Percentiles rank a stretch among this genome's conserved stretches.
phyloP scores from a whole-genome alignment of 2,888 invertebrate genomes.

The Drosophila falleni region DNA sequence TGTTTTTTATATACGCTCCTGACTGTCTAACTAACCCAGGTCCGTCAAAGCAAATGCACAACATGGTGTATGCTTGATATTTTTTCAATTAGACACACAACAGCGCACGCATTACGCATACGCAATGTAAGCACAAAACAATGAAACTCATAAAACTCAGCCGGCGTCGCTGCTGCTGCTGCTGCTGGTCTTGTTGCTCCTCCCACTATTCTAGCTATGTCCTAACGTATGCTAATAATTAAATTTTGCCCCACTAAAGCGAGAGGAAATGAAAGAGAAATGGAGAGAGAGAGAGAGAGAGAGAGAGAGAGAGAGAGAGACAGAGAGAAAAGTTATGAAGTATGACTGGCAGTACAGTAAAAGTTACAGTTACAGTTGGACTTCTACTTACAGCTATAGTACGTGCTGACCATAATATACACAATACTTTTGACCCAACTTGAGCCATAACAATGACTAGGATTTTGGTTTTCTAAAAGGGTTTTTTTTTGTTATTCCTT shows the following conservation, averaged over 20 bases:
- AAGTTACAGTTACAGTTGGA: slow-evolving; percentile 51
- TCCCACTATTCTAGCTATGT: background rate
- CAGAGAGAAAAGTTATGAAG: slow-evolving; percentile 56
- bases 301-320: background rate
- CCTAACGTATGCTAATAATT: slow-evolving; percentile 73
- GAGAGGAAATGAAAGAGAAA: slow-evolving; percentile 20
- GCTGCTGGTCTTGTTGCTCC: background rate
- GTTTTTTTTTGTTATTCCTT: slow-evolving; percentile 7
- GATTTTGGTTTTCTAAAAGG: slow-evolving; percentile 23
- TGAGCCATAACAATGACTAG: slow-evolving; percentile 68
- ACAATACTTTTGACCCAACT: slow-evolving; percentile 64
- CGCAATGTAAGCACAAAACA: slow-evolving; percentile 61
- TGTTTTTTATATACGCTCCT: slow-evolving; percentile 44
- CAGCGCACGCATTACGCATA: slow-evolving; percentile 69
- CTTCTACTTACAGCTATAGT: slow-evolving; percentile 27
- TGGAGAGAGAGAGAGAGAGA: background rate
- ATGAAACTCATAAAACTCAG: slow-evolving; percentile 73
- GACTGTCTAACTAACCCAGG: slow-evolving; percentile 23
- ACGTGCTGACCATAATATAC: slow-evolving; percentile 52
- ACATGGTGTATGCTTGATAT: slow-evolving; percentile 57
- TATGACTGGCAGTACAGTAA: slow-evolving; percentile 51
- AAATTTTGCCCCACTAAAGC: slow-evolving; percentile 56
- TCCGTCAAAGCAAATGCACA: slow-evolving; percentile 45
- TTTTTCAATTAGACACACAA: slow-evolving; percentile 75
- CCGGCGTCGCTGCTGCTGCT: slow-evolving; percentile 20